Conservation (phyloP, 2,113 vertebrate species). For the Shinisaurus crocodilurus region DNA sequence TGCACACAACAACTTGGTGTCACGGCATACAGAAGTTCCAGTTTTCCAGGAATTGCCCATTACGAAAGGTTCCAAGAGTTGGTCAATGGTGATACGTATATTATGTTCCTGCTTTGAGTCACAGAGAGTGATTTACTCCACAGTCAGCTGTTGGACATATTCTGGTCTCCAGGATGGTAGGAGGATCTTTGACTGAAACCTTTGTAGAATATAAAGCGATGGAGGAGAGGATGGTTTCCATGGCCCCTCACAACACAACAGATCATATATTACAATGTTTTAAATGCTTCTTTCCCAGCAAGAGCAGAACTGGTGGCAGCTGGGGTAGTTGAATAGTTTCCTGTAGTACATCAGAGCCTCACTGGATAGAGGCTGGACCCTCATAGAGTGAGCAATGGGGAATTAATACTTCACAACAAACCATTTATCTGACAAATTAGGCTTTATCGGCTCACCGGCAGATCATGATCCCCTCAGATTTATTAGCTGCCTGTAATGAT, state of each 20-base stretch:
- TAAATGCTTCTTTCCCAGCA: background rate
- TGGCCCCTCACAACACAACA: background rate
- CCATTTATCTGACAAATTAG: slow-evolving; percentile 68
- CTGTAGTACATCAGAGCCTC: background rate
- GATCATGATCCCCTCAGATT: slow-evolving; percentile 54
- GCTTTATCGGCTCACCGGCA: slow-evolving; percentile 52
- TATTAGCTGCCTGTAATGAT: slow-evolving; percentile 59
- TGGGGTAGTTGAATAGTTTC: background rate
- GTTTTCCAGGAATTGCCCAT: no score
- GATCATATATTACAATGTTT: background rate
- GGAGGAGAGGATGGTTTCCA: background rate
- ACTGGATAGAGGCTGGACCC: slow-evolving; percentile 43
- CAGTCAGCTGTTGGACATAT: background rate
- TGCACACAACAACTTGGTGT: no score
- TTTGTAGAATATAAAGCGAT: background rate
- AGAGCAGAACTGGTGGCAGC: background rate
- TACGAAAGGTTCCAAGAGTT: no score
- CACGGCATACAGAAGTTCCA: no score
- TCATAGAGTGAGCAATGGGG: slow-evolving; percentile 47
- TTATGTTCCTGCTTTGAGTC: background rate
- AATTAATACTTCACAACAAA: slow-evolving; percentile 58
- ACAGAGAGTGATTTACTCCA: background rate
- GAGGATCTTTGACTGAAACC: no score
- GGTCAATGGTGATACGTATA: no score
- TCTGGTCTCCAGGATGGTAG: background rate